Evolutionary conservation across 2,888 invertebrate species (phyloP).

Genomic region (Lasioglossum pauxillum): DNA sequence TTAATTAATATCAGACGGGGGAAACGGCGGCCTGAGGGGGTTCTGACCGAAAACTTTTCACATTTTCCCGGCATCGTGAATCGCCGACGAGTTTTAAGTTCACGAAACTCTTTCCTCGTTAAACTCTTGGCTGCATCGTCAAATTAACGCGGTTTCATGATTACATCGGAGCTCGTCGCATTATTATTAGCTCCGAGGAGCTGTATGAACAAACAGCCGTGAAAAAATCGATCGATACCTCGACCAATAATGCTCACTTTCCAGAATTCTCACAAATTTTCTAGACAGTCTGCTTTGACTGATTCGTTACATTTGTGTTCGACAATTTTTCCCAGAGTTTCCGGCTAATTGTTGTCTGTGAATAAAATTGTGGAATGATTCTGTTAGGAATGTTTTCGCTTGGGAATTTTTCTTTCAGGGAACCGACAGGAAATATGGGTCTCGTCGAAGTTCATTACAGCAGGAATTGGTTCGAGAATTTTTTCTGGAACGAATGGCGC

Average conservation of each 20-base stretch:
- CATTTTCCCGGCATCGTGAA: slow-evolving; percentile 67
- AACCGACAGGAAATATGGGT: not conserved
- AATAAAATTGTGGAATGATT: not conserved
- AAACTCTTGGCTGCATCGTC: slow-evolving; percentile 65
- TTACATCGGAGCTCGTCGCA: slow-evolving; percentile 64
- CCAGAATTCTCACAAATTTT: not conserved
- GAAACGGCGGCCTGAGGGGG: slow-evolving; percentile 15
- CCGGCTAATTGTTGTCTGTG: not conserved
- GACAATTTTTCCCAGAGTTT: not conserved
- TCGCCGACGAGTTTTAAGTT: slow-evolving; percentile 58
- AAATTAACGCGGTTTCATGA: slow-evolving; percentile 69
- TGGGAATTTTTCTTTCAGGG: not conserved
- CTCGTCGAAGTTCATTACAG: not conserved
- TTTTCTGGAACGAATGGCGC: not conserved
- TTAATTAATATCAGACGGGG: slow-evolving; percentile 64
- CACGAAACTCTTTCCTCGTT: slow-evolving; percentile 61
- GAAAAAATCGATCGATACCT: slow-evolving; percentile 52
- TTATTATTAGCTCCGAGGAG: slow-evolving; percentile 65
- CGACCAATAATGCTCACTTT: slow-evolving; percentile 43
- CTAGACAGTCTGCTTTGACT: not conserved
- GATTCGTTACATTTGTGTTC: too few relatives aligned
- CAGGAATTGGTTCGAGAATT: not conserved
- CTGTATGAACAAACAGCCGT: slow-evolving; percentile 28
- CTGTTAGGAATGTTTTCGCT: not conserved
- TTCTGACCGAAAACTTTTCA: slow-evolving; percentile 67